Evolutionary conservation across 2,888 invertebrate species (phyloP), one percentile per base, ranked within the genome.

Genomic region (Blera fallax): DNA sequence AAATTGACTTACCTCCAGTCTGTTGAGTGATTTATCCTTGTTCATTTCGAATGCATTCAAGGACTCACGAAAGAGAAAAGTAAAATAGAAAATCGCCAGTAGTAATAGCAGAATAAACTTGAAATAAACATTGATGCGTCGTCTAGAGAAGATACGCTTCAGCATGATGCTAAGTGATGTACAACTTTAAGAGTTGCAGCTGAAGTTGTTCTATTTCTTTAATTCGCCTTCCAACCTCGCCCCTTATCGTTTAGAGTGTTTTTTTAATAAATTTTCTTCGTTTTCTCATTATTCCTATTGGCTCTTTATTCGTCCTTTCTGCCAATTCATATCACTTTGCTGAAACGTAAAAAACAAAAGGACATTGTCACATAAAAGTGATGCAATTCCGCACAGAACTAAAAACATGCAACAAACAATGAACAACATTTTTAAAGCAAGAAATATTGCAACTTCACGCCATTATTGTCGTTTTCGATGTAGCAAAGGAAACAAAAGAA

Each of bases 41-140:
- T 89, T 90, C 81, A 91, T 89, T 87, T 92, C 91, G 64, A 90
- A 91, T n/a, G 92, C 91, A 88, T 91, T 90, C 52, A 91, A 87
- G 11, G 91, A 91, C 78, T 91, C 91, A 2, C 92, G 91, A 83
- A 91, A 92, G 11, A 91, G 88, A 74, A 91, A 91, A 56, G 89
- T 89, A 87, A 91, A 91, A 82, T 91, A 91, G 73, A 91, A 91
- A 54, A 91, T 87, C 56, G 91, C 90, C 64, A 90, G 87, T 43
- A 91, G 76, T 50, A 91, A 87, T 74, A 91, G 88, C 79, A 89
- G 89, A 76, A 90, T 89, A 81, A 90, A 89, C 87, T 92, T 92
- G 32, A 91, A 89, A 88, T 90, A 91, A 87, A 90, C 88, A 87
- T 90, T 90, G 77, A 91, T 84, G 67, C 91, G 90, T 87, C 91